These are phyloP conservation scores for Notarius quadriscutis DNA, from an alignment of 2,113 vertebrate genomes.

Conservation along the genomic window DNA sequence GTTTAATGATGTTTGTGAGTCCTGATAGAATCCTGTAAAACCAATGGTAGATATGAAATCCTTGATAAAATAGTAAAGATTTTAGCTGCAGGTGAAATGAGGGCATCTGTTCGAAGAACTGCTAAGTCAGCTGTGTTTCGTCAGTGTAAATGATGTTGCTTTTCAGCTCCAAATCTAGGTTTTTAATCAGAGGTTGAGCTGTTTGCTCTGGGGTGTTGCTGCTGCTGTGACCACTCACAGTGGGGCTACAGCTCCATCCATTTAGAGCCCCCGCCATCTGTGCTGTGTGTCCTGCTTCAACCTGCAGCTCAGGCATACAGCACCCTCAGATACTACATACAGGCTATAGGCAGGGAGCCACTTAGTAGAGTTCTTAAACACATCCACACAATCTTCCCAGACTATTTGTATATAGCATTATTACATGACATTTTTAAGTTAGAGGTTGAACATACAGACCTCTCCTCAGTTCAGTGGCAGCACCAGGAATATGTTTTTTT, in stretches of 20 bases:
- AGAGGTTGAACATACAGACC: neutral
- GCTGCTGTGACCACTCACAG: conserved; percentile 21
- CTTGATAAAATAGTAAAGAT: neutral
- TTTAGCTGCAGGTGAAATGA: conserved; percentile 43
- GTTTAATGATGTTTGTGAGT: neutral
- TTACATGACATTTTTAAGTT: neutral
- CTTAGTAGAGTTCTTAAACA: neutral
- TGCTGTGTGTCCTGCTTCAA: conserved; percentile 37
- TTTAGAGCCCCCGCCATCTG: conserved; percentile 34
- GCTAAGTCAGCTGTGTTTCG: conserved; percentile 40
- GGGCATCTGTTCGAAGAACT: conserved; percentile 33
- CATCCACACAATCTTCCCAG: neutral
- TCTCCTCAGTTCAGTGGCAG: neutral
- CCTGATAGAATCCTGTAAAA: conserved; percentile 7
- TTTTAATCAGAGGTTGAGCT: conserved; percentile 53
- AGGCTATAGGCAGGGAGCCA: neutral
- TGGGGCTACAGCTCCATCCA: conserved; percentile 34
- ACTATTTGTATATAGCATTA: neutral
- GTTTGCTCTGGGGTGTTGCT: conserved; percentile 33
- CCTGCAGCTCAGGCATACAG: conserved; percentile 21
- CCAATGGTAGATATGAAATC: neutral
- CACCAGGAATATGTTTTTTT: neutral
- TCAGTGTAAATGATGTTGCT: conserved; percentile 38
- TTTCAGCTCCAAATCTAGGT: conserved; percentile 35
- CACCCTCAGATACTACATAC: conserved; percentile 11